Percentiles rank a stretch among this genome's conserved stretches.
Evolutionary conservation across 2,113 vertebrate genomes (phyloP).

Genomic region (Nycticryphes semicollaris): DNA sequence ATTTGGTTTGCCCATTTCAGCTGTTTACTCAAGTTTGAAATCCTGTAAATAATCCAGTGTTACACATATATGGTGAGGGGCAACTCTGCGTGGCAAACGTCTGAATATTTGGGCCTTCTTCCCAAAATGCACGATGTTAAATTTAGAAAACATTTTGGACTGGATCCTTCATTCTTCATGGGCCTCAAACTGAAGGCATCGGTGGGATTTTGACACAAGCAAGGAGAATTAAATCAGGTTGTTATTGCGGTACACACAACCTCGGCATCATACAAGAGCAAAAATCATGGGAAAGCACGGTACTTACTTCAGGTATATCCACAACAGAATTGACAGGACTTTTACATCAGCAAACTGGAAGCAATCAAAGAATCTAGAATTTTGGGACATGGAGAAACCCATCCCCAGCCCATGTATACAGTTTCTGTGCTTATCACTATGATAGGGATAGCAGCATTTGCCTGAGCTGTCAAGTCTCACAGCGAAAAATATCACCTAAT

Average conservation of each 20-base stretch:
- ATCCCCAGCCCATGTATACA: neutral
- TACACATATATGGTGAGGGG: conserved; percentile 52
- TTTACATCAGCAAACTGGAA: neutral
- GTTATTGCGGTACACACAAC: neutral
- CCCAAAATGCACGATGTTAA: conserved; percentile 37
- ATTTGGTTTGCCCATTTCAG: neutral
- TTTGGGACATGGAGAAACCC: neutral
- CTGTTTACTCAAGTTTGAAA: conserved; percentile 36
- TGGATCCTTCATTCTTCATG: neutral
- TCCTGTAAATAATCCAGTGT: conserved; percentile 29
- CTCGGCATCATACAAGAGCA: neutral
- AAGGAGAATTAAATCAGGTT: neutral
- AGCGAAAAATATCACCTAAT: neutral
- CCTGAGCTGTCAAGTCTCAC: neutral
- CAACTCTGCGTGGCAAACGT: neutral
- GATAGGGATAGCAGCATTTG: neutral
- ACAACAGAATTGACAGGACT: neutral
- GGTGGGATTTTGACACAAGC: neutral
- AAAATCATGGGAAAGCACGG: neutral
- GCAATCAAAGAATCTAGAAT: neutral
- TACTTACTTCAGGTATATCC: neutral
- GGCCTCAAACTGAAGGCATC: neutral
- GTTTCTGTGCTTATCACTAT: neutral
- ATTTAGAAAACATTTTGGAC: conserved; percentile 52
- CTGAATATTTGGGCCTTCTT: conserved; percentile 41